These are phyloP conservation scores for Oreocharis arfaki DNA, from an alignment of 2,113 vertebrate genomes.

Conservation along the genomic window DNA sequence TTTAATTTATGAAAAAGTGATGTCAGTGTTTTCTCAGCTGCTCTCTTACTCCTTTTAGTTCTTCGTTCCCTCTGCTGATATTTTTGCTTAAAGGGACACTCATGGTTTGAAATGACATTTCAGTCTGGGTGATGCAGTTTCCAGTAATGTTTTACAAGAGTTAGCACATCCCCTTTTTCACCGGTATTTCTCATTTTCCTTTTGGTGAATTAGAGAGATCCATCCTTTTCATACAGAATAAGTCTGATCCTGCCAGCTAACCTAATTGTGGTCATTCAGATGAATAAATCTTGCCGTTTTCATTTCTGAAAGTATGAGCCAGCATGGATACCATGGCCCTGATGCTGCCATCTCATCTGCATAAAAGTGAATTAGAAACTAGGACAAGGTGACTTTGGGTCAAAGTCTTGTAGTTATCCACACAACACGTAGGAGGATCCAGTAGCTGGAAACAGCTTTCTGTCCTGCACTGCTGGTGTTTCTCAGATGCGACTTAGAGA, in stretches of 20 bases:
- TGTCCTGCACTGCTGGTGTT: neutral
- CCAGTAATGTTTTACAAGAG: neutral
- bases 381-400: conserved; percentile 52
- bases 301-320: neutral
- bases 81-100: neutral
- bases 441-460: neutral
- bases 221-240: neutral
- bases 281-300: neutral
- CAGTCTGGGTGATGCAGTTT: neutral
- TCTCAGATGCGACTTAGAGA: neutral
- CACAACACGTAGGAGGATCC: neutral
- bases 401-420: conserved; percentile 30
- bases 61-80: neutral
- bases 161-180: neutral
- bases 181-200: neutral
- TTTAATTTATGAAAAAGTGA: neutral
- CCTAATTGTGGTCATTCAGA: neutral
- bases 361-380: conserved; percentile 50
- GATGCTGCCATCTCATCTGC: neutral
- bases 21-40: neutral
- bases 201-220: neutral
- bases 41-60: neutral
- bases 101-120: neutral
- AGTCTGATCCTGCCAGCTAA: neutral
- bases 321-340: neutral